Evolutionary conservation across 2,888 invertebrate species (phyloP).

Genomic region (Herminia tarsipennalis): DNA sequence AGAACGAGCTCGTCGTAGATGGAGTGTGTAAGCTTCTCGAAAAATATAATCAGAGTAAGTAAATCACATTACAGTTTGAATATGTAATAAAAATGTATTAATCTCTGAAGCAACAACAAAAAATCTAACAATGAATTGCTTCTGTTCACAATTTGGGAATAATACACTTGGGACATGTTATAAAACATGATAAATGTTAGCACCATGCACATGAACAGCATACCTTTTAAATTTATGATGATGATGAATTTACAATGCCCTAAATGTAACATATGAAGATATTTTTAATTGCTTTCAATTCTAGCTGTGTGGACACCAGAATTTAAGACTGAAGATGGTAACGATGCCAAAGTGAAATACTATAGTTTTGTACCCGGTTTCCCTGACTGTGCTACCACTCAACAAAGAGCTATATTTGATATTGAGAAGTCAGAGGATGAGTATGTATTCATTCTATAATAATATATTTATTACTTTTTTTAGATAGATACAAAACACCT

Average conservation of each 20-base stretch:
- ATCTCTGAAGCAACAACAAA: too few species aligned
- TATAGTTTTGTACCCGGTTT: constrained; percentile 87
- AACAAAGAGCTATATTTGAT: constrained; percentile 89
- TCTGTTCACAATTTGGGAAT: too few species aligned
- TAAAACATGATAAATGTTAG: too few species aligned
- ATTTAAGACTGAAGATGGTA: constrained; percentile 88
- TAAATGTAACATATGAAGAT: not conserved
- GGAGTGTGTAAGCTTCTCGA: constrained; percentile 87
- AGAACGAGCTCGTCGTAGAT: constrained; percentile 89
- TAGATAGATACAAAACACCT: too few species aligned
- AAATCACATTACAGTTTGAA: too few species aligned
- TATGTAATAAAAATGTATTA: too few species aligned
- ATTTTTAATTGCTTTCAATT: constrained; percentile 9
- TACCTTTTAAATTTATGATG: too few species aligned
- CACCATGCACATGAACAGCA: too few species aligned
- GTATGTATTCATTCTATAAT: constrained; percentile 57
- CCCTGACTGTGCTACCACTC: constrained; percentile 89
- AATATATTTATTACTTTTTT: too few species aligned
- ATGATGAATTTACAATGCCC: too few species aligned
- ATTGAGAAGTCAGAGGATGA: constrained; percentile 86
- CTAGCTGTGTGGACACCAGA: constrained; percentile 85
- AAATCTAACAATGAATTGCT: too few species aligned
- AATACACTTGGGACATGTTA: too few species aligned
- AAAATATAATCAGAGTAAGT: constrained; percentile 86
- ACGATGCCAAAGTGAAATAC: constrained; percentile 81